Evolutionary conservation across 2,113 vertebrate genomes (phyloP).

Genomic region (Hassar affinis): DNA sequence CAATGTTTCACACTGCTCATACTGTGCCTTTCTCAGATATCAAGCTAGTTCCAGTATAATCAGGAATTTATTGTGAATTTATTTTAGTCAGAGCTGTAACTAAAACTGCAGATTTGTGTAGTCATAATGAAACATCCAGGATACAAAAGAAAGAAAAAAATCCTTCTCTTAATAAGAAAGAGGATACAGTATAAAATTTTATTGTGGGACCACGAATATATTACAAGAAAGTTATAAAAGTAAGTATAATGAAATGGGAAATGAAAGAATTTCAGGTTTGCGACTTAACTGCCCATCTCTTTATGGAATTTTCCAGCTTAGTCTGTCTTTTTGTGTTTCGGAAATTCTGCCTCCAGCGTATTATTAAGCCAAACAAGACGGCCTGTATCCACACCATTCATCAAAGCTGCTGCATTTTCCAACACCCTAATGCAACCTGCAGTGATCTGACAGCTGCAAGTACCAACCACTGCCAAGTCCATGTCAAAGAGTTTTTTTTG

Average conservation of each 20-base stretch:
- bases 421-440: constrained; percentile 68
- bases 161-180: constrained; percentile 1
- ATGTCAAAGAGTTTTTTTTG: constrained; percentile 70
- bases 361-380: constrained; percentile 47
- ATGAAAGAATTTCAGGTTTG: constrained; percentile 26
- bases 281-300: constrained; percentile 3
- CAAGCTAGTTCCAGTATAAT: not conserved
- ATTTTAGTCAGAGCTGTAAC: not conserved
- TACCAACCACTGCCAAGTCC: constrained; percentile 67
- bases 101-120: constrained; percentile 1
- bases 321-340: constrained; percentile 44
- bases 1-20: not conserved
- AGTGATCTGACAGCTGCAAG: constrained; percentile 69
- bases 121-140: not conserved
- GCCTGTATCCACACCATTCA: constrained; percentile 55
- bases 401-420: constrained; percentile 69
- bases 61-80: not conserved
- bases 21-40: not conserved
- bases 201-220: not conserved
- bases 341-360: constrained; percentile 42
- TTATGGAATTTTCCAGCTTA: constrained; percentile 23
- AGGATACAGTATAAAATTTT: not conserved
- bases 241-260: constrained; percentile 4
- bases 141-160: not conserved
- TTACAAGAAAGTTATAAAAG: not conserved